Conservation (phyloP, 2,113 vertebrate genomes). For the Ptilorrhoa leucosticta region DNA sequence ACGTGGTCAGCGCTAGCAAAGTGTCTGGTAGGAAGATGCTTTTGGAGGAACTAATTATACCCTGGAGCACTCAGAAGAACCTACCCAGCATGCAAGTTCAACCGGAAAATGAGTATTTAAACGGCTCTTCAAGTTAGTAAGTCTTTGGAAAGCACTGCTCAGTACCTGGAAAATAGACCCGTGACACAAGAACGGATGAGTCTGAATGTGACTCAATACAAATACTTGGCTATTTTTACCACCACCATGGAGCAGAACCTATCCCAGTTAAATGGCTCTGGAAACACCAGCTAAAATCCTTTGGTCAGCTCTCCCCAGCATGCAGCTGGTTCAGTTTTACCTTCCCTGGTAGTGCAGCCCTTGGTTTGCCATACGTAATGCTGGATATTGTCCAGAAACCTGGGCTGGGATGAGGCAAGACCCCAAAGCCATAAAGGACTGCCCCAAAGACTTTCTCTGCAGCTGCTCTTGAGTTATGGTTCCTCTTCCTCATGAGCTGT, state of each 20-base stretch:
- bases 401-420: background rate
- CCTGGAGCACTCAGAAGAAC: background rate
- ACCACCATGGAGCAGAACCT: fast-evolving
- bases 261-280: background rate
- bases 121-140: background rate
- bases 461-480: background rate
- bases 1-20: background rate
- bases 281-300: background rate
- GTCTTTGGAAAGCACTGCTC: background rate
- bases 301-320: background rate
- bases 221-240: background rate
- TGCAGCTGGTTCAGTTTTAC: fast-evolving
- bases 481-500: background rate
- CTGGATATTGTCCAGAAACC: background rate
- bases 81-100: background rate
- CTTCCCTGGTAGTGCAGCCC: background rate
- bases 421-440: background rate
- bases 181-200: background rate
- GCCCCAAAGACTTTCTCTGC: background rate
- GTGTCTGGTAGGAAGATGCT: background rate
- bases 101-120: conserved; percentile 43
- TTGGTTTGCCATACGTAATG: background rate
- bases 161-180: background rate
- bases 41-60: conserved; percentile 28
- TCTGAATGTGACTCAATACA: background rate